A percentile compares a stretch with the other conserved stretches of the same genome.
Evolutionary conservation across 2,797 vertebrate genomes (phyloP).

Genomic region (Pseudochromis fuscus): DNA sequence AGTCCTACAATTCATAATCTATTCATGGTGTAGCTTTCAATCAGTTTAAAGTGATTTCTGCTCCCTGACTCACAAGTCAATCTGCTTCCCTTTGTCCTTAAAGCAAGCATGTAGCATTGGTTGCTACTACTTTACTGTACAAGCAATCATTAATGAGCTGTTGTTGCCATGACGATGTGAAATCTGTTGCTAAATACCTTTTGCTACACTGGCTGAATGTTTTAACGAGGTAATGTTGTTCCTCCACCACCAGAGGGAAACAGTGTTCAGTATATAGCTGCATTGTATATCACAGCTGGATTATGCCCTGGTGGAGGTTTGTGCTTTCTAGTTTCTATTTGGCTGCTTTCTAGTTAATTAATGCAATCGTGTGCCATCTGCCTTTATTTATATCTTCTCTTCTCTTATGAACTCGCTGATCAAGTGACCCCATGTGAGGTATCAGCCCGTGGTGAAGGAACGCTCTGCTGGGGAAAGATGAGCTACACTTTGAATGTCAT

Average conservation of each 20-base stretch:
- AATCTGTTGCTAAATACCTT: no score
- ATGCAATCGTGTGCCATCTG: not conserved
- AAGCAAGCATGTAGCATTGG: not conserved
- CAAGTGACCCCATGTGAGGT: not conserved
- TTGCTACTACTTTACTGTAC: not conserved
- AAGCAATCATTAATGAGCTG: not conserved
- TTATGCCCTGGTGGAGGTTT: no score
- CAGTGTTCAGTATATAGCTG: no score
- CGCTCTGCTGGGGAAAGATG: slow-evolving; percentile 43
- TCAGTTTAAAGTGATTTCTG: slow-evolving; percentile 16
- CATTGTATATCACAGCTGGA: no score
- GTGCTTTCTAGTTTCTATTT: no score
- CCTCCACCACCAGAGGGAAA: no score
- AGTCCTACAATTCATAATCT: not conserved
- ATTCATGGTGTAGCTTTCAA: not conserved
- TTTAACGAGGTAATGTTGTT: no score
- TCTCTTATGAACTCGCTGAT: slow-evolving; percentile 11
- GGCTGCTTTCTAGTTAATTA: no score
- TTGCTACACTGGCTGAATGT: no score
- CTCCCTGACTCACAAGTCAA: not conserved
- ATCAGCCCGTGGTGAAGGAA: not conserved
- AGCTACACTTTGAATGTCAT: slow-evolving; percentile 50
- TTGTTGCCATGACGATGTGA: no score
- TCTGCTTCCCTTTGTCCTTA: not conserved
- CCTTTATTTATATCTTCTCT: not conserved